Base-by-base conservation (phyloP, 2,888 invertebrate genomes). In the Spilosoma lubricipeda region DNA sequence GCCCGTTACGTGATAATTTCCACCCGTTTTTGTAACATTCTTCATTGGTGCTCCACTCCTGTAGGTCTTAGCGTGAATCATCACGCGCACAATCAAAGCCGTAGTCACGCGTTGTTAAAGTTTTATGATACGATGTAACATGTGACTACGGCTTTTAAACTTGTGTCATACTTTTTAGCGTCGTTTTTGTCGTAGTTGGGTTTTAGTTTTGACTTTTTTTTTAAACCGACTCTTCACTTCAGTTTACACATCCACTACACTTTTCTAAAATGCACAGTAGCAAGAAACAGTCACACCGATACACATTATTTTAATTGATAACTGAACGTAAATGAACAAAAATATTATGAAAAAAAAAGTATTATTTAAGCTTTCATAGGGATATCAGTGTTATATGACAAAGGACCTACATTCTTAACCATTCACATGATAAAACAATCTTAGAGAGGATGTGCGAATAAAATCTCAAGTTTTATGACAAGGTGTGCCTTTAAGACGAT, bases 371-470 rank as follows among this genome's bases (percentile, higher is more conserved):
- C n/a, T n/a, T n/a, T n/a, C n/a, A n/a, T n/a, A n/a, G n/a, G 67
- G 71, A 71, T 73, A 39, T 56, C 30, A 13, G 27, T 52, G 59
- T 68, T 73, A 76, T 80, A 75, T 71, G 75, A 80, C 79, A 75
- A 73, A 74, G 56, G 27, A 15, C 65, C 30, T 59, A 73, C 73
- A 59, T 75, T 56, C 20, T 9, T 23, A 48, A 33, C 71, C 45
- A 68, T 77, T 68, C 56, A 65, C 59, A 63, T 78, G 70, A 76
- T 80, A 78, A 73, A 80, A 73, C 70, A 69, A 77, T 80, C 67
- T 42, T 45, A 52, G 15, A 42, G 59, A 67, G 39, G 39, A 56
- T 67, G 52, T 70, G 48, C 23, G 39, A 42, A 74, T 67, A 70
- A 73, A 72, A 39, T 20, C 48, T 30, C 65, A 72, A 66, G 67